Evolutionary conservation across 1,140 invertebrate species (phyloP), one percentile per base, ranked within the genome.

Genomic region (Bradynema listronoti): DNA sequence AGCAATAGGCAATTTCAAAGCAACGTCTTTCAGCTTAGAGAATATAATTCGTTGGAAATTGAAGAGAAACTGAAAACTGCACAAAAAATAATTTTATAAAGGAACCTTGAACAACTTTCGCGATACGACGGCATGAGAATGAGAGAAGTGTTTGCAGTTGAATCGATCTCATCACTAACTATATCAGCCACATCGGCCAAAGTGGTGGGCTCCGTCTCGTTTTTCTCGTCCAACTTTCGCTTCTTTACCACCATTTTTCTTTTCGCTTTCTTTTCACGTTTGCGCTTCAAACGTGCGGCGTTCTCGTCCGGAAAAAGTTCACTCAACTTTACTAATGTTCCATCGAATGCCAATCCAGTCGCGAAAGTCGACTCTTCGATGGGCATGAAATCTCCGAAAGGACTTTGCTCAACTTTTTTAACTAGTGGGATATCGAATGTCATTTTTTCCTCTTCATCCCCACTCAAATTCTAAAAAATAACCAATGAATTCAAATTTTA

Each of bases 211-310:
- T 43, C 19, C 22, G 27, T 19, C 42, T 22, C 42, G 34, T 19
- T n/a, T 3, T 3, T 50, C n/a, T n/a, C 27, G 16, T 4, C 19
- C 19, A 50, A 19, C 27, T 50, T 50, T 24, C 27, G 29, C 27
- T 32, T 50, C 34, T 50, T 50, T n/a, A 29, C 47, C 4, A 3
- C 47, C 27, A 24, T n/a, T 50, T 50, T 50, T n/a, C 19, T 50
- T 32, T 50, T 50, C n/a, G 29, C 47, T n/a, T 32, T 25, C 27
- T 50, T 50, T 29, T 50, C 34, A 3, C 16, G 27, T 30, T 50
- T 50, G 9, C 4, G 47, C 4, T 50, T n/a, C 16, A 19, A 32
- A 16, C 34, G 29, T 50, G n/a, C 3, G 9, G 47, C 29, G 16
- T 4, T n/a, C 27, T 50, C 3, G 34, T 50, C 47, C 27, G 47